phyloP scores from a whole-genome alignment of 2,113 vertebrate species.

The Terrapene triunguis region DNA sequence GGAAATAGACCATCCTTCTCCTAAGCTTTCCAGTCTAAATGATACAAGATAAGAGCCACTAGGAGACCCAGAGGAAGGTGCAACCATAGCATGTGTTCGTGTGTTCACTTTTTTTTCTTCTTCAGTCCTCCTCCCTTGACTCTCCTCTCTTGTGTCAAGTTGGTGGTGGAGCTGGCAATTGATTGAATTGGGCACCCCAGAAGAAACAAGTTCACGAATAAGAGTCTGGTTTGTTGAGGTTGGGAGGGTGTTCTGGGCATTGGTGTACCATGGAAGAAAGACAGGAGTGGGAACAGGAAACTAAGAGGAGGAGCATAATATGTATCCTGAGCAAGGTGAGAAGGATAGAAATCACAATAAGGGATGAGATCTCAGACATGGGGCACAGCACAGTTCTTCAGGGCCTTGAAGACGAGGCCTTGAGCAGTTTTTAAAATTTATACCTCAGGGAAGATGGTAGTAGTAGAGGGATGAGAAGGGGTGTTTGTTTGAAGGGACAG shows the following conservation, averaged over 20 bases:
- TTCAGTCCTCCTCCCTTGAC: neutral
- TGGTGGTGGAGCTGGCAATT: neutral
- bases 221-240: neutral
- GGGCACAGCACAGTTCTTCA: neutral
- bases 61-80: slow-evolving; percentile 39
- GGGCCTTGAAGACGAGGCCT: slow-evolving; percentile 6
- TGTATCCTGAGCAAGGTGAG: neutral
- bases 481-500: slow-evolving; percentile 32
- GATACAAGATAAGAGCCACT: neutral
- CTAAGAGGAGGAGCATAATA: neutral
- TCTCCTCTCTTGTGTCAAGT: neutral
- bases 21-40: slow-evolving; percentile 41
- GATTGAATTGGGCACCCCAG: neutral
- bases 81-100: slow-evolving; percentile 20
- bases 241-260: neutral
- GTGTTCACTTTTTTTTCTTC: neutral
- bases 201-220: neutral
- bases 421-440: neutral
- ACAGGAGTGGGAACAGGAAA: neutral
- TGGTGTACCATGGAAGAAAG: neutral
- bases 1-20: neutral
- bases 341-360: neutral
- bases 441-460: accelerated
- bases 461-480: neutral
- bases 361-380: neutral